Conservation (phyloP, 2,888 invertebrate genomes). For the Meteorus cinctellus region DNA sequence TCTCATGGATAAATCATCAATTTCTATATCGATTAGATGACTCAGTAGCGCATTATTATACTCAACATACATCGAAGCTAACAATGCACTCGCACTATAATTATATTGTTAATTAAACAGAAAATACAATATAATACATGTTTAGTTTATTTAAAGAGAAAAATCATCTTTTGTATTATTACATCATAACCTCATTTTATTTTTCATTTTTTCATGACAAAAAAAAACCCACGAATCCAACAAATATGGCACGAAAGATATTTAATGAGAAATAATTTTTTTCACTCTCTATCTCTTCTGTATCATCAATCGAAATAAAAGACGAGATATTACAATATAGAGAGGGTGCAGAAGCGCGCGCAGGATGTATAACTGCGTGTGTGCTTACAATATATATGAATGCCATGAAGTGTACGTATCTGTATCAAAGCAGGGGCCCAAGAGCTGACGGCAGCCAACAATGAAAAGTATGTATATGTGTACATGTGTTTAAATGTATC, state of each 20-base stretch:
- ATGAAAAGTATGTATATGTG: conserved; percentile 55
- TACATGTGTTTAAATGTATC: neutral
- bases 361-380: conserved; percentile 26
- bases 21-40: conserved; percentile 38
- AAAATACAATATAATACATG: neutral
- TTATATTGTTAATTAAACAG: neutral
- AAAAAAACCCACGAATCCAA: neutral
- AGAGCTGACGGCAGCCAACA: conserved; percentile 56
- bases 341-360: neutral
- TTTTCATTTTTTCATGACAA: neutral
- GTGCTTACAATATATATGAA: conserved; percentile 30
- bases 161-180: neutral
- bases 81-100: conserved; percentile 12
- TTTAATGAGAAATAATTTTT: neutral
- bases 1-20: conserved; percentile 38
- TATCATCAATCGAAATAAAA: conserved; percentile 30
- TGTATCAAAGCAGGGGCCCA: conserved; percentile 63
- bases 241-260: neutral
- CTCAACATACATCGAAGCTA: neutral
- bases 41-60: conserved; percentile 40
- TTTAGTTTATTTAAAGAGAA: neutral
- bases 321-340: neutral
- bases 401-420: conserved; percentile 55
- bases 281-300: neutral
- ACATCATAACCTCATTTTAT: neutral